Percentiles rank a stretch among this genome's conserved stretches.
These are phyloP conservation scores for Neoitamus cyanurus DNA, from an alignment of 2,888 invertebrate genomes.

Conservation along the genomic window DNA sequence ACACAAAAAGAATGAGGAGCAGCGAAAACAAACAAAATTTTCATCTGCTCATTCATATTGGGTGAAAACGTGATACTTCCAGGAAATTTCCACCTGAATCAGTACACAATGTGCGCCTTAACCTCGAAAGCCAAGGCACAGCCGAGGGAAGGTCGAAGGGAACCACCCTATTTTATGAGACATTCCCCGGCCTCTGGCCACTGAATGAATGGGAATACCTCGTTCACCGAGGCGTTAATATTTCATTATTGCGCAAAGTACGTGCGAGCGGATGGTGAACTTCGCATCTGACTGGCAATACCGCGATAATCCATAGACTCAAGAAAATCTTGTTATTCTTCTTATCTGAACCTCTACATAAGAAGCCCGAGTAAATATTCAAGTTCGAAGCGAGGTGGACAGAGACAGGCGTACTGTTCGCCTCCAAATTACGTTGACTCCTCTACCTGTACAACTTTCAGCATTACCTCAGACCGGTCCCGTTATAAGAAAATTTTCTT, in stretches of 20 bases:
- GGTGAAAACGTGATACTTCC: not conserved
- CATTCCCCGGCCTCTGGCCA: not conserved
- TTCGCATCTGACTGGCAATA: not conserved
- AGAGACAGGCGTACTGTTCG: not conserved
- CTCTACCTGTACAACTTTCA: conserved; percentile 42
- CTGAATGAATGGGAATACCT: not conserved
- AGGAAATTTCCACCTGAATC: not conserved
- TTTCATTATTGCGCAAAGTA: conserved; percentile 34
- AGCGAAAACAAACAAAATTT: not conserved
- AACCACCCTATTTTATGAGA: not conserved
- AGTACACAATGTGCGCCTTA: not conserved
- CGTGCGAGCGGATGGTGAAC: not conserved
- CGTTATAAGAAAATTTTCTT: conserved; percentile 46
- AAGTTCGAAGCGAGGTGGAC: conserved; percentile 15
- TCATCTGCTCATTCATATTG: not conserved
- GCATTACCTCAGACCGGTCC: conserved; percentile 45
- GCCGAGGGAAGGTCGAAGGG: not conserved
- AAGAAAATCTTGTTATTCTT: conserved; percentile 32
- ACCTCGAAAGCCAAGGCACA: not conserved
- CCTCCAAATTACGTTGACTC: conserved; percentile 25
- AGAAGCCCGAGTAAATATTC: conserved; percentile 28
- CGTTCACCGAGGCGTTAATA: conserved; percentile 2
- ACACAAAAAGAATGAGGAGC: not conserved
- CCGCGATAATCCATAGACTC: not conserved
- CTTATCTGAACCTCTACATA: conserved; percentile 14